Evolutionary conservation across 2,113 vertebrate genomes (phyloP).

Genomic region (Aythya baeri): DNA sequence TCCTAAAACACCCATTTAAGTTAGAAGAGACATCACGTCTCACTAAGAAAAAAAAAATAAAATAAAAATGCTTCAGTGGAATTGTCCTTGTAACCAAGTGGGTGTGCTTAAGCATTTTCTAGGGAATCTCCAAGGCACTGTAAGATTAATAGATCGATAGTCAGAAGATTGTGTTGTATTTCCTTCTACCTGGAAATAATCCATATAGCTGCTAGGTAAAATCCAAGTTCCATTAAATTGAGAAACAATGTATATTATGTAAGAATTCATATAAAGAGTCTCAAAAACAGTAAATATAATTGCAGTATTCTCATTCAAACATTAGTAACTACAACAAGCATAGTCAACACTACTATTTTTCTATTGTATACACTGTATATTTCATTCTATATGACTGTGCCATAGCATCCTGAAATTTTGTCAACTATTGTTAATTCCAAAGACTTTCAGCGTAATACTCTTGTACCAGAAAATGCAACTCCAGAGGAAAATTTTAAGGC

Average conservation of each 20-base stretch:
- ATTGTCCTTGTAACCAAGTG: neutral
- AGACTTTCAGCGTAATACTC: neutral
- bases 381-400: neutral
- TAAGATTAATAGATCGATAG: neutral
- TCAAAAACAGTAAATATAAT: neutral
- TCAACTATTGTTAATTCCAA: neutral
- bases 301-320: neutral
- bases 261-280: neutral
- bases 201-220: neutral
- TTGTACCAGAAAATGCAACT: neutral
- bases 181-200: neutral
- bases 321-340: neutral
- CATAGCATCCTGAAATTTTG: neutral
- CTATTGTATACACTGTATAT: rapidly evolving
- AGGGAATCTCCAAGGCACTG: neutral
- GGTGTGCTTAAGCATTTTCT: neutral
- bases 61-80: neutral
- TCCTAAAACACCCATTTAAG: neutral
- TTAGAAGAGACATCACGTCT: neutral
- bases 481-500: neutral
- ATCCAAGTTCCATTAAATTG: neutral
- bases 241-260: neutral
- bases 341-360: neutral
- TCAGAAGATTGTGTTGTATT: neutral
- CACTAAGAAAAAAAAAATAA: neutral